Evolutionary conservation across 1,140 invertebrate species (phyloP).

Genomic region (Neotoxoptera formosana): DNA sequence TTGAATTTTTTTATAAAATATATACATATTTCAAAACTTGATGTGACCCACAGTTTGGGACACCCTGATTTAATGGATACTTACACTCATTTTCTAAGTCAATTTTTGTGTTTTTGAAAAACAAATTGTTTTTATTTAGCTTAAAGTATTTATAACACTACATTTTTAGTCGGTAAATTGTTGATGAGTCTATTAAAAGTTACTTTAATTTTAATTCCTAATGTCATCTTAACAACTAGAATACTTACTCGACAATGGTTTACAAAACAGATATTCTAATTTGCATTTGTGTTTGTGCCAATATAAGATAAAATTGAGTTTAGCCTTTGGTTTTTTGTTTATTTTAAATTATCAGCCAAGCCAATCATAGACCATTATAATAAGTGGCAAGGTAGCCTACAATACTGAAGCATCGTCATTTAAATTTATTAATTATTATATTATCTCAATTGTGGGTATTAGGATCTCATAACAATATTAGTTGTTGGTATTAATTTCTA

Average conservation of each 20-base stretch:
- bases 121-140: background rate
- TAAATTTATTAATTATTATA: background rate
- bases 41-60: too few relatives aligned
- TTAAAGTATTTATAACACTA: background rate
- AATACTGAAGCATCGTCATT: background rate
- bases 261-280: conserved; percentile 11
- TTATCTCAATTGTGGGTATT: background rate
- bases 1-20: too few relatives aligned
- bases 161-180: background rate
- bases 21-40: too few relatives aligned
- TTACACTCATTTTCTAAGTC: background rate
- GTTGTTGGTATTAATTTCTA: background rate
- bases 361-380: background rate
- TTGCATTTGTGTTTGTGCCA: conserved; percentile 18
- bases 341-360: conserved; percentile 1
- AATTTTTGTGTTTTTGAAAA: background rate
- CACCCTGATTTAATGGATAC: background rate
- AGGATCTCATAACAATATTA: background rate
- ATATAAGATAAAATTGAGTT: background rate
- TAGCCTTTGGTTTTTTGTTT: conserved; percentile 27
- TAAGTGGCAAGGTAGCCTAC: background rate
- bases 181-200: background rate
- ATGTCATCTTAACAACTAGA: background rate
- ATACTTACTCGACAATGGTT: background rate
- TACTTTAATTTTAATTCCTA: background rate